phyloP scores from a whole-genome alignment of 2,888 invertebrate species.

The Mellilla xanthometata region DNA sequence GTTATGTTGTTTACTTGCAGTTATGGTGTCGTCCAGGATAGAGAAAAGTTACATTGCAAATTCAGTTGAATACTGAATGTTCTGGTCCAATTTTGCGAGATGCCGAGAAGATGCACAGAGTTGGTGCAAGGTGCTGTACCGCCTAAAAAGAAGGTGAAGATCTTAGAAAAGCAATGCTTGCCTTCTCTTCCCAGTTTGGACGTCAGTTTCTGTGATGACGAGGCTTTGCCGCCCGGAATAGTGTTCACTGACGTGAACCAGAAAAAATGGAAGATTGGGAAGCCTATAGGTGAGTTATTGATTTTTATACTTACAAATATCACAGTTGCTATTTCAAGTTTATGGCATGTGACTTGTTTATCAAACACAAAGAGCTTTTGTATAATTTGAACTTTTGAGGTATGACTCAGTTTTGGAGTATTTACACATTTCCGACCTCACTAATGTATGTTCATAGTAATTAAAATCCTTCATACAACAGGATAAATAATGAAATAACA shows the following conservation, averaged over 20 bases:
- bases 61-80: conserved; percentile 1
- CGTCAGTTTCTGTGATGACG: conserved; percentile 67
- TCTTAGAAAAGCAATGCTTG: conserved; percentile 39
- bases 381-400: too few relatives aligned
- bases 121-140: conserved; percentile 51
- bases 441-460: too few relatives aligned
- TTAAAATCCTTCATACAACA: too few relatives aligned
- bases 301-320: too few relatives aligned
- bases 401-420: too few relatives aligned
- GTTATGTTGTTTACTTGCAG: conserved; percentile 17
- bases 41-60: conserved; percentile 6
- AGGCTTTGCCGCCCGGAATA: conserved; percentile 85
- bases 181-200: conserved; percentile 52
- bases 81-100: conserved; percentile 28
- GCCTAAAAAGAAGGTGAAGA: conserved; percentile 63
- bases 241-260: conserved; percentile 90
- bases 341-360: too few relatives aligned
- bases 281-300: conserved; percentile 87
- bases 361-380: too few relatives aligned
- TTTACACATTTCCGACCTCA: too few relatives aligned
- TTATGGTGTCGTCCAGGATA: conserved; percentile 2
- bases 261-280: conserved; percentile 94
- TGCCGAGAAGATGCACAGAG: conserved; percentile 69
- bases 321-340: too few relatives aligned
- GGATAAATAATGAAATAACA: too few relatives aligned